phyloP scores from a whole-genome alignment of 1,140 invertebrate species.

The Zaprionus ornatus region DNA sequence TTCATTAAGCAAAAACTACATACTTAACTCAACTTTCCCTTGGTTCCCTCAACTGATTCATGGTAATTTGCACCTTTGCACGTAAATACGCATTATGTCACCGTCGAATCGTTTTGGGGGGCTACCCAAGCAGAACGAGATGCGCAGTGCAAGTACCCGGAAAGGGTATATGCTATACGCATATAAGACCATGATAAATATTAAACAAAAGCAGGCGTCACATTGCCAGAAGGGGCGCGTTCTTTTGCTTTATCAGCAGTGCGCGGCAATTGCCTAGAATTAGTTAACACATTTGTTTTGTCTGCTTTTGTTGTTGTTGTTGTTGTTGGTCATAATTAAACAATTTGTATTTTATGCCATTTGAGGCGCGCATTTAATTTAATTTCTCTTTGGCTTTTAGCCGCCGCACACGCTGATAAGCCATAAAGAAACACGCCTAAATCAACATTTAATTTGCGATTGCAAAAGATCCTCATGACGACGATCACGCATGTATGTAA shows the following conservation, averaged over 20 bases:
- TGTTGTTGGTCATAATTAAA: constrained; percentile 68
- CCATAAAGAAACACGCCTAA: constrained; percentile 77
- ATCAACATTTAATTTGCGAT: constrained; percentile 78
- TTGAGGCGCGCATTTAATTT: constrained; percentile 73
- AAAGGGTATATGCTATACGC: constrained; percentile 30
- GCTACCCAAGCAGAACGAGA: constrained; percentile 25
- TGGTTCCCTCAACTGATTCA: background rate
- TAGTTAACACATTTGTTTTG: constrained; percentile 73
- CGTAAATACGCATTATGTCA: background rate
- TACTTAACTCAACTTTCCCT: background rate
- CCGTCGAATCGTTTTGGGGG: background rate
- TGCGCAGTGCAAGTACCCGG: constrained; percentile 38
- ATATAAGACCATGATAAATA: constrained; percentile 17
- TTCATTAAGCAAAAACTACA: background rate
- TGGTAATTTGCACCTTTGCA: background rate
- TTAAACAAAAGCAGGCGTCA: constrained; percentile 31
- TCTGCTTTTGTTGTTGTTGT: constrained; percentile 20
- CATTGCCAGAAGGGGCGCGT: constrained; percentile 33
- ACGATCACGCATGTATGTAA: constrained; percentile 10
- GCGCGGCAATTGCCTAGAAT: constrained; percentile 71
- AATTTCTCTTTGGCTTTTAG: constrained; percentile 70
- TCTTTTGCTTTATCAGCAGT: constrained; percentile 53
- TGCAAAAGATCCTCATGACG: constrained; percentile 26
- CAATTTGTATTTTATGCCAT: constrained; percentile 74
- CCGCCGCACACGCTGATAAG: constrained; percentile 66